Evolutionary conservation across 1,140 invertebrate species (phyloP).

Genomic region (Tribolium madens): DNA sequence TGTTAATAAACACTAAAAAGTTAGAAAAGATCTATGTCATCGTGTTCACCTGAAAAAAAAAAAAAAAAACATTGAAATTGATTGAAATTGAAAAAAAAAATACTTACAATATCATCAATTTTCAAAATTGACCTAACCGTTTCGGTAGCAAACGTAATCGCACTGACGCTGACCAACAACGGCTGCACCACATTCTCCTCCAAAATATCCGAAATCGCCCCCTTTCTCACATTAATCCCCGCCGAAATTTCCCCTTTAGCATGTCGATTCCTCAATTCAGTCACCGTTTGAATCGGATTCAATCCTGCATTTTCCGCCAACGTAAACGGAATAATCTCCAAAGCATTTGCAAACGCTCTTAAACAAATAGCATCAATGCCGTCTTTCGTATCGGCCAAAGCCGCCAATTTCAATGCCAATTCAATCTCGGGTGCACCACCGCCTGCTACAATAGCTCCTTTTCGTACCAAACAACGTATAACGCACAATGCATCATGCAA

Average conservation of each 20-base stretch:
- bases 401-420: constrained; percentile 86
- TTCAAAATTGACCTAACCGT: constrained; percentile 98
- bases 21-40: constrained; percentile 61
- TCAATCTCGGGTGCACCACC: constrained; percentile 98
- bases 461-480: constrained; percentile 93
- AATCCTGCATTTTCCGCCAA: constrained; percentile 99
- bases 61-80: no score
- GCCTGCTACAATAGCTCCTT: constrained; percentile 90
- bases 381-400: constrained; percentile 84
- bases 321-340: constrained; percentile 98
- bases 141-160: constrained; percentile 95
- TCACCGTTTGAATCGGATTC: constrained; percentile 96
- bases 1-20: no score
- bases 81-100: not conserved
- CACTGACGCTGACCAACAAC: constrained; percentile 92
- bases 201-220: constrained; percentile 95
- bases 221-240: constrained; percentile 98
- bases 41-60: constrained; percentile 66
- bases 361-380: constrained; percentile 97
- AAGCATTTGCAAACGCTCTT: constrained; percentile 93
- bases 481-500: constrained; percentile 99
- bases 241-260: constrained; percentile 84
- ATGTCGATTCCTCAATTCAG: constrained; percentile 95
- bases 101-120: constrained; percentile 96
- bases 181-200: constrained; percentile 99